Evolutionary conservation across 2,113 vertebrate species (phyloP), one percentile per base, ranked within the genome.

Genomic region (Propithecus coquereli): DNA sequence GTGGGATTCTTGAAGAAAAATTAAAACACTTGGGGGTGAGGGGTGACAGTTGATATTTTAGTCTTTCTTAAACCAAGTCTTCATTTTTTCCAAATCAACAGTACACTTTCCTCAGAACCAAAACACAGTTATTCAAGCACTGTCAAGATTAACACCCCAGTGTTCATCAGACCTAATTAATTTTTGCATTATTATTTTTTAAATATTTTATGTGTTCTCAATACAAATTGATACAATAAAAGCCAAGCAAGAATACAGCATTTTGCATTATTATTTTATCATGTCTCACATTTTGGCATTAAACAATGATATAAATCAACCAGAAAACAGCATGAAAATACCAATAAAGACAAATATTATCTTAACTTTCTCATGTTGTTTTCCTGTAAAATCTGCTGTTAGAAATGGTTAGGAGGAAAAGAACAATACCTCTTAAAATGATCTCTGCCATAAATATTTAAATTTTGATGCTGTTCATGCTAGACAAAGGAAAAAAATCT

Each of bases 191-290:
- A 97, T 97, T 97, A 98, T 98, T 98, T 97, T 98, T 97, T 94
- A n/a, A 97, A 97, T 97, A 95, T 97, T 97, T 98, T 96, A 97
- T 97, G 92, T 76, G 92, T 93, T 97, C 97, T 97, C 95, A 97
- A 95, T 98, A 97, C 87, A 98, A 98, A 97, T 97, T 97, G 97
- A 97, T 95, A 97, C 94, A 97, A 97, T 98, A 98, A 98, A 98
- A 97, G 79, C 93, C 6, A 95, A 95, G 95, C 90, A 96, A 94
- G 97, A 89, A 91, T 95, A 90, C 23, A 88, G 85, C 34, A 95
- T 98, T 94, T 93, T 92, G 57, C 98, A 97, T 98, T 98, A 98
- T 97, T 98, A 97, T 98, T 98, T 98, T 96, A 98, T 97, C 97
- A 98, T 91, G 90, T 43, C 94, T 97, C 94, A 98, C 87, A 95